A percentile compares a stretch with the other conserved stretches of the same genome.
These are phyloP conservation scores for Lethrus apterus DNA, from an alignment of 1,140 invertebrate species.

Conservation along the genomic window DNA sequence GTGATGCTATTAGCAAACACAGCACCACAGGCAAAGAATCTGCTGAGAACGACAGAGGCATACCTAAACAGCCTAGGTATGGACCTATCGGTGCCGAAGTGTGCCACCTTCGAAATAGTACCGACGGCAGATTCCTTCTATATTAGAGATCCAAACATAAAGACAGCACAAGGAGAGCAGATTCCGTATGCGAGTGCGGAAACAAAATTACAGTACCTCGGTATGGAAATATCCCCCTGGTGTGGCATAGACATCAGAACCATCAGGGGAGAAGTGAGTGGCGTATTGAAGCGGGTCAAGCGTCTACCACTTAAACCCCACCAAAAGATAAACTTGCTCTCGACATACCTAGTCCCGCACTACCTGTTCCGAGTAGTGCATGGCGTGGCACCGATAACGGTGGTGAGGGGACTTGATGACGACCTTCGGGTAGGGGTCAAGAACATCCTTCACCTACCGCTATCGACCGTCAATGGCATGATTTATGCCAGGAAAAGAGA, in stretches of 20 bases:
- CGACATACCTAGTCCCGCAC: slow-evolving; percentile 22
- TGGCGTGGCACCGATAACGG: slow-evolving; percentile 8
- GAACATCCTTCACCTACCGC: too few relatives aligned
- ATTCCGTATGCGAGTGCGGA: slow-evolving; percentile 17
- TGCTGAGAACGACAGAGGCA: too few relatives aligned
- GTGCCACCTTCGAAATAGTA: slow-evolving; percentile 15
- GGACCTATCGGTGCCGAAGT: background rate
- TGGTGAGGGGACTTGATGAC: slow-evolving; percentile 17
- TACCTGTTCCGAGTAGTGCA: slow-evolving; percentile 16
- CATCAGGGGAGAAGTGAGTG: slow-evolving; percentile 2
- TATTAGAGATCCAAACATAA: slow-evolving; percentile 17
- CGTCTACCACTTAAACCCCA: slow-evolving; percentile 22
- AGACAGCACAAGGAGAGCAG: slow-evolving; percentile 5
- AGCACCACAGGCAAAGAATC: slow-evolving; percentile 1
- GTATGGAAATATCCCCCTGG: slow-evolving; percentile 23
- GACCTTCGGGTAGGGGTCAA: too few relatives aligned
- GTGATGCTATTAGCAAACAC: slow-evolving; percentile 24
- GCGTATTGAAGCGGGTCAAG: too few relatives aligned
- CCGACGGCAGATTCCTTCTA: slow-evolving; percentile 19
- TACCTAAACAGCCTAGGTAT: background rate
- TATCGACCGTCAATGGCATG: slow-evolving; percentile 15
- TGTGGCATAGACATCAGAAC: slow-evolving; percentile 11
- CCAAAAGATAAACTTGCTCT: slow-evolving; percentile 23
- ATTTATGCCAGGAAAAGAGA: slow-evolving; percentile 23
- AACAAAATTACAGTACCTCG: slow-evolving; percentile 20